Evolutionary conservation across 2,888 invertebrate species (phyloP).

Genomic region (Parasteatoda lunata): DNA sequence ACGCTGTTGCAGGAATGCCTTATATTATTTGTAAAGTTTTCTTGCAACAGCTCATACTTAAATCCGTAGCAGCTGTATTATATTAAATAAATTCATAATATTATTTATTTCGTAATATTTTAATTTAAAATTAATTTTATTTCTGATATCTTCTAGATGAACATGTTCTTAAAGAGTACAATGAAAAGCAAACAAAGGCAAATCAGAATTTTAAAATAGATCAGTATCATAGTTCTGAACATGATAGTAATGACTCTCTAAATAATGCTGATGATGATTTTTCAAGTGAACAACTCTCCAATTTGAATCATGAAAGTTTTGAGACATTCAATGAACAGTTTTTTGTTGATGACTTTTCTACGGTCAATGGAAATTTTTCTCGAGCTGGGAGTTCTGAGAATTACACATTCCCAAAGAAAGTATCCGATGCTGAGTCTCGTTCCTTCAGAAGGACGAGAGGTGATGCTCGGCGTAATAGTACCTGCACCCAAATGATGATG

Average conservation of each 20-base stretch:
- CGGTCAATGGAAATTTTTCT: slow-evolving; percentile 44
- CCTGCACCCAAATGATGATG: slow-evolving; percentile 63
- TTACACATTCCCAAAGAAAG: slow-evolving; percentile 67
- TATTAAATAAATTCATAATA: too few relatives aligned
- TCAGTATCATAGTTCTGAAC: not conserved
- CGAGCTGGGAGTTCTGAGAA: slow-evolving; percentile 26
- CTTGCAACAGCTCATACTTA: too few relatives aligned
- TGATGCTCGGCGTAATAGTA: slow-evolving; percentile 61
- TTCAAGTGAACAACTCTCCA: not conserved
- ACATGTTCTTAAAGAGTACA: too few relatives aligned
- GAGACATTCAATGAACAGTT: not conserved
- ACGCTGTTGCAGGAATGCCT: too few relatives aligned
- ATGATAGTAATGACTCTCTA: not conserved
- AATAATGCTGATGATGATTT: not conserved
- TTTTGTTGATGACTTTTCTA: not conserved
- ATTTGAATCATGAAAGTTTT: not conserved
- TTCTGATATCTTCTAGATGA: too few relatives aligned
- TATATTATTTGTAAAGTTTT: too few relatives aligned
- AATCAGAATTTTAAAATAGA: not conserved
- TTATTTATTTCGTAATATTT: not conserved
- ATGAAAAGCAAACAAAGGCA: not conserved
- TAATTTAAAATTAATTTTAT: not conserved
- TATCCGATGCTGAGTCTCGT: slow-evolving; percentile 67
- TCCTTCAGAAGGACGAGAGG: slow-evolving; percentile 59
- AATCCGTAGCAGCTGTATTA: too few relatives aligned